Base-by-base conservation (phyloP, 2,888 invertebrate species). In the Euplexia lucipara region DNA sequence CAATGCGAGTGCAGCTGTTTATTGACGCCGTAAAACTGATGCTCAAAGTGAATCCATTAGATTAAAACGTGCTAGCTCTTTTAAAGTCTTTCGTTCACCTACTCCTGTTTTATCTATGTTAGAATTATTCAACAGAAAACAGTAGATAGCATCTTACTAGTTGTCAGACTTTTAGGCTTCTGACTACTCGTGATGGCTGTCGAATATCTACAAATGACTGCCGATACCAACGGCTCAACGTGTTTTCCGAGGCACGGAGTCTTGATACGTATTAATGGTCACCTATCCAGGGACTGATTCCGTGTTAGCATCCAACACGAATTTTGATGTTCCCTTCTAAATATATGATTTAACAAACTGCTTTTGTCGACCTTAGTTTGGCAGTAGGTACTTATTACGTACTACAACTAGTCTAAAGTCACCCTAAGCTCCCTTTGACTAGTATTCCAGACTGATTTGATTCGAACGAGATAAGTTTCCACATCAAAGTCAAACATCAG, bases 401-500 rank as follows among this genome's bases (percentile, higher is more conserved):
- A 37, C 5, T 16, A 5, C 5, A 8, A 20, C 16, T 3, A n/a
- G 26, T 32, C 0, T 47, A 18, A 7, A 47, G 32, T 22, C 53
- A 6, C 49, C 53, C 30, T 68, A 16, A 51, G 18, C 22, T 26
- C 35, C 16, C 60, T 53, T 30, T 34, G 54, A 47, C 56, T 56
- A 45, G 41, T 73, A 18, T 48, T 54, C 39, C 32, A 57, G 42
- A 64, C 63, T 53, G 54, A 75, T 74, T 75, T 58, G 75, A 69
- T 78, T 68, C 42, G 45, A 42, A 64, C 41, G 47, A 74, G 70
- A 66, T 61, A 60, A 62, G 56, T 76, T 62, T 58, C 37, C 22
- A 64, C 54, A 59, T 57, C 71, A 70, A 70, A 70, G 45, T 54
- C 41, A 70, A 79, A 70, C 35, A 35, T 48, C 53, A 60, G 41